A percentile compares a stretch with the other conserved stretches of the same genome.
Evolutionary conservation across 2,797 vertebrate species (phyloP).

Genomic region (Antennarius maculatus): DNA sequence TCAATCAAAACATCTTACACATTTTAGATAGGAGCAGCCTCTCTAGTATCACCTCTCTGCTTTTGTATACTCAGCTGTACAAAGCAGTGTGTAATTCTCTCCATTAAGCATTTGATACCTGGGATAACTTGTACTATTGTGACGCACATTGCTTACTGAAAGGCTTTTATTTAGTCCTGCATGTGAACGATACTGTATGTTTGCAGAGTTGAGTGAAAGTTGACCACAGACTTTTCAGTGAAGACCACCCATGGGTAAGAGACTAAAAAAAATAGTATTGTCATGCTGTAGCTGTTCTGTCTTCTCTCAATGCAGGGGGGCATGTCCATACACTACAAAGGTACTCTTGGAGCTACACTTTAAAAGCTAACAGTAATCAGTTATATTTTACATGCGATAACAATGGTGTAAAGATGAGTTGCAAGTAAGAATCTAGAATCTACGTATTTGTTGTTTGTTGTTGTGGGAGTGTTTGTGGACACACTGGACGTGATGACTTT

Average conservation of each 20-base stretch:
- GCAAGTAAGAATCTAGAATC: neutral
- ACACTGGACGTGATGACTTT: conserved; percentile 83
- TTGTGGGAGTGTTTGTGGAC: conserved; percentile 75
- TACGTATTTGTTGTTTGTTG: neutral
- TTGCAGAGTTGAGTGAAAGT: conserved; percentile 66
- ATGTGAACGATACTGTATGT: conserved; percentile 68
- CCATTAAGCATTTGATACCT: conserved; percentile 49
- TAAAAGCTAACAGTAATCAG: neutral
- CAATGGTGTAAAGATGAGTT: conserved; percentile 1
- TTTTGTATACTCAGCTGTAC: conserved; percentile 51
- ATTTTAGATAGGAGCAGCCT: conserved; percentile 26
- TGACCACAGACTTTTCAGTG: conserved; percentile 54
- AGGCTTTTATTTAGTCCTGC: conserved; percentile 51
- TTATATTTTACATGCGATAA: neutral
- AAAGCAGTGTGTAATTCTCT: conserved; percentile 40
- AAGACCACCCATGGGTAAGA: conserved; percentile 71
- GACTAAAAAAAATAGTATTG: neutral
- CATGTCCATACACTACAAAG: conserved; percentile 35
- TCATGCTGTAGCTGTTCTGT: conserved; percentile 30
- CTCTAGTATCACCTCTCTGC: conserved; percentile 20
- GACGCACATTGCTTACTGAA: conserved; percentile 50
- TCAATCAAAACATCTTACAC: conserved; percentile 19
- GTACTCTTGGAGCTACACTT: conserved; percentile 12
- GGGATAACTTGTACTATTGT: conserved; percentile 54
- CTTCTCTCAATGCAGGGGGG: conserved; percentile 36